Base-by-base conservation (phyloP, 2,888 invertebrate genomes). In the Diadegma fenestrale region DNA sequence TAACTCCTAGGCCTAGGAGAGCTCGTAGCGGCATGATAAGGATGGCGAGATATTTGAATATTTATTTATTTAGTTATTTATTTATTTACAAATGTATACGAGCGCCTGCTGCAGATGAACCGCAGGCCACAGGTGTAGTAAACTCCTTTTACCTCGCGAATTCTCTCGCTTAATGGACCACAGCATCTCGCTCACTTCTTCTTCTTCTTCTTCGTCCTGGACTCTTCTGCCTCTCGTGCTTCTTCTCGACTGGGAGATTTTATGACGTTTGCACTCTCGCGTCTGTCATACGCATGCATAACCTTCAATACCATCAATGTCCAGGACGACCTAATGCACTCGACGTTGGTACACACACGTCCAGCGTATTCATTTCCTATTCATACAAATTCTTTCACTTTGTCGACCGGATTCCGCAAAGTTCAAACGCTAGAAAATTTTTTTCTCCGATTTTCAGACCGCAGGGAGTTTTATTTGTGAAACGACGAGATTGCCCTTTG, bases 91-190 rank as follows among this genome's bases (percentile, higher is more conserved):
- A 37, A 22, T 33, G 71, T 48, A 19, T 37, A 54, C 6, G 72
- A 48, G 80, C 80, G 69, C 79, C 76, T 71, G 64, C 58, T 68
- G 66, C 72, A 61, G 80, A 86, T 86, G 82, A 86, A 91, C 91
- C 89, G 90, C 91, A 88, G 88, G 89, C 91, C 90, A 90, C 91
- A 91, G 90, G 91, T 91, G 91, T 88, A 89, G 91, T 90, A 91
- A 91, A 91, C 91, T 89, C 90, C 91, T 81, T 90, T 91, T 90
- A 88, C 88, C 89, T 90, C 89, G 88, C 89, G 91, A 90, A 88
- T 87, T 86, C 86, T 86, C 86, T 86, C 45, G 81, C 86, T 86
- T 90, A 90, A 90, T 90, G 90, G 91, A 72, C 87, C 89, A 87
- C 88, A 88, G 63, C 80, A 71, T 61, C 83, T 78, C 85, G 82